These are phyloP conservation scores for Furcula furcula DNA, from an alignment of 2,888 invertebrate species.

Conservation along the genomic window DNA sequence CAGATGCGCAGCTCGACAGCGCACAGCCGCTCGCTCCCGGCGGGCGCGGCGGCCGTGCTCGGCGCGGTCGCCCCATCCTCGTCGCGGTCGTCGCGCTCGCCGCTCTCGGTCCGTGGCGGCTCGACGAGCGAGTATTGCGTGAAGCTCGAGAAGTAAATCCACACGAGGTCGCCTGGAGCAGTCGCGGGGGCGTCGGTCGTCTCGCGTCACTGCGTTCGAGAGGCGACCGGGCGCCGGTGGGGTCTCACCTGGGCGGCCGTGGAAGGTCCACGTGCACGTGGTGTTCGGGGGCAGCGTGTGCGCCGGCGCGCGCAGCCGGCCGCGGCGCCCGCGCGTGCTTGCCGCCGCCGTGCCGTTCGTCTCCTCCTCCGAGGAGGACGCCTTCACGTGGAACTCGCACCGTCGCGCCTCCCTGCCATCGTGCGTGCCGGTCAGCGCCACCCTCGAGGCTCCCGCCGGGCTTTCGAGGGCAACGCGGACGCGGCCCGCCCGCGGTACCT, in stretches of 20 bases:
- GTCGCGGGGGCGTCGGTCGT: background rate
- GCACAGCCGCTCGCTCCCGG: conserved; percentile 56
- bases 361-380: conserved; percentile 85
- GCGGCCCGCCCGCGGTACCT: conserved; percentile 46
- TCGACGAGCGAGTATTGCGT: conserved; percentile 88
- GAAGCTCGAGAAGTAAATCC: conserved; percentile 94
- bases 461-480: background rate
- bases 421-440: background rate
- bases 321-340: conserved; percentile 86
- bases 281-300: conserved; percentile 93
- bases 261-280: conserved; percentile 92
- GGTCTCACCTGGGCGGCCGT: conserved; percentile 83
- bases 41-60: conserved; percentile 14
- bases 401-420: conserved; percentile 72
- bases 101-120: conserved; percentile 72
- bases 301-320: conserved; percentile 88
- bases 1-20: conserved; percentile 87
- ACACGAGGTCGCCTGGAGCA: conserved; percentile 86
- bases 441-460: background rate
- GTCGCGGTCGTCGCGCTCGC: conserved; percentile 69
- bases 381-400: conserved; percentile 90
- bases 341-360: conserved; percentile 64
- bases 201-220: background rate
- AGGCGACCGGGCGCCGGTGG: too few relatives aligned
- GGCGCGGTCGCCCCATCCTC: conserved; percentile 14